A percentile compares a stretch with the other conserved stretches of the same genome.
phyloP scores from a whole-genome alignment of 1,140 invertebrate species.

The Trialeurodes vaporariorum region DNA sequence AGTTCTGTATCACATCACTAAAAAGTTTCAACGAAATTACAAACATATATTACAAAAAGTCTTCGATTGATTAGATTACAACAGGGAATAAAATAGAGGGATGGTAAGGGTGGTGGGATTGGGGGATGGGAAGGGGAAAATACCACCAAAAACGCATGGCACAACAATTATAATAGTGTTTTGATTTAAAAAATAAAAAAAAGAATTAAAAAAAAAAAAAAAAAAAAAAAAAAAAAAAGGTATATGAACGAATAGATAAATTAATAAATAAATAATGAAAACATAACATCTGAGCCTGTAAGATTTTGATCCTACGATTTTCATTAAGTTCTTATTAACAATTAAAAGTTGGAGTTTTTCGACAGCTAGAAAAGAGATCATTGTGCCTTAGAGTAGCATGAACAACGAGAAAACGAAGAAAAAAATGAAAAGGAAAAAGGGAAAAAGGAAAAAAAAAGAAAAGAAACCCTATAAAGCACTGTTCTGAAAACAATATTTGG shows the following conservation, averaged over 20 bases:
- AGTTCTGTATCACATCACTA: background rate
- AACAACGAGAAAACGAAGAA: background rate
- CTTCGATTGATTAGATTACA: background rate
- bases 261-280: too few species aligned
- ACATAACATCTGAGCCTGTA: background rate
- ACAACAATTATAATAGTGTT: background rate
- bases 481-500: background rate
- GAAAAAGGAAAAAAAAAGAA: too few species aligned
- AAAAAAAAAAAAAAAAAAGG: too few species aligned
- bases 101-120: background rate
- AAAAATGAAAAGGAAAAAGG: too few species aligned
- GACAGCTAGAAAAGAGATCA: background rate
- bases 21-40: background rate
- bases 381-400: background rate
- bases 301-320: background rate
- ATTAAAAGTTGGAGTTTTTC: background rate
- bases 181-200: background rate
- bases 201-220: too few species aligned
- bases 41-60: slow-evolving; percentile 1
- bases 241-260: too few species aligned
- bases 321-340: background rate
- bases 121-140: background rate
- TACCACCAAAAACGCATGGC: background rate
- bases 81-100: background rate
- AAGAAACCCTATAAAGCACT: background rate